These are phyloP conservation scores for Mellilla xanthometata DNA, from an alignment of 2,888 invertebrate genomes.

Conservation along the genomic window DNA sequence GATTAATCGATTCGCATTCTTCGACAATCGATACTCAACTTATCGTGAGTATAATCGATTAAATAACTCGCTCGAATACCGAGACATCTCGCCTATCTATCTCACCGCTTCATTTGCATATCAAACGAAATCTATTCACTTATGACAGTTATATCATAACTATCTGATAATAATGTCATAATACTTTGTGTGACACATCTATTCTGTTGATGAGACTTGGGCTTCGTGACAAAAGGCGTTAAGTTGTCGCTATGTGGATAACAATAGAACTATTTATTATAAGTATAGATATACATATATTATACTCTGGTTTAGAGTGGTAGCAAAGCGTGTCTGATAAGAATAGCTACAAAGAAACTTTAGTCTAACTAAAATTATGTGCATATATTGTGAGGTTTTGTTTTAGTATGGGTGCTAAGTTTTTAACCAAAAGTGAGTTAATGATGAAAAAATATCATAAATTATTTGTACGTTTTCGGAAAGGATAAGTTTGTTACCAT, in stretches of 20 bases:
- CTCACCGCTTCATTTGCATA: constrained; percentile 54
- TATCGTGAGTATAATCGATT: constrained; percentile 26
- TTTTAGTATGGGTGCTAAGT: no score
- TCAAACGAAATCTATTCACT: constrained; percentile 34
- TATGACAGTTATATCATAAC: constrained; percentile 29
- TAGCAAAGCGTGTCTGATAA: no score
- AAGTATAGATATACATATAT: no score
- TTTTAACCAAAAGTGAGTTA: no score
- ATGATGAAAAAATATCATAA: no score
- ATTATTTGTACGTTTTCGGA: no score
- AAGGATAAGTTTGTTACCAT: no score
- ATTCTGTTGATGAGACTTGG: neutral
- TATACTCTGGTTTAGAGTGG: no score
- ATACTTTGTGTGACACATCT: constrained; percentile 21
- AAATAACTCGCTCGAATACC: constrained; percentile 17
- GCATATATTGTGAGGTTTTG: no score
- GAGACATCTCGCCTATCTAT: constrained; percentile 26
- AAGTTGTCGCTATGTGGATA: constrained; percentile 2
- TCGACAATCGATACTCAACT: constrained; percentile 21
- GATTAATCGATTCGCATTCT: constrained; percentile 23
- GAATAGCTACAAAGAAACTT: no score
- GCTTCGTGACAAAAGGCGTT: no score
- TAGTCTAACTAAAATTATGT: no score
- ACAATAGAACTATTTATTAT: constrained; percentile 1
- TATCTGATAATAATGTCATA: constrained; percentile 32